A percentile compares a stretch with the other conserved stretches of the same genome.
phyloP scores from a whole-genome alignment of 2,888 invertebrate species.

The Meiosimyza platycephala region DNA sequence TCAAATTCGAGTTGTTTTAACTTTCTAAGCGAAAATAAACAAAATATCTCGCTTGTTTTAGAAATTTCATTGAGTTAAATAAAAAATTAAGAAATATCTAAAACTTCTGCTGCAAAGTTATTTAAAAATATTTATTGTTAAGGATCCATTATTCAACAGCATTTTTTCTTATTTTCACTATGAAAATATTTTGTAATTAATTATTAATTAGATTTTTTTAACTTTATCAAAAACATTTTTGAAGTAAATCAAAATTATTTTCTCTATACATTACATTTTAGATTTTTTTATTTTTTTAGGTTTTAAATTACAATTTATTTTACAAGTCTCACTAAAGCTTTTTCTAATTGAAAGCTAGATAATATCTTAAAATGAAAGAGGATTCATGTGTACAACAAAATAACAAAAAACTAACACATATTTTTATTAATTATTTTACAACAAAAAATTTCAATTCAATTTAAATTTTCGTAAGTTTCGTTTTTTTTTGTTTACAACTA shows the following conservation, averaged over 20 bases:
- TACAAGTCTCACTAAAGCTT: slow-evolving; percentile 36
- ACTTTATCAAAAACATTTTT: slow-evolving; percentile 10
- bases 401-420: slow-evolving; percentile 34
- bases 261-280: slow-evolving; percentile 26
- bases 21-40: not conserved
- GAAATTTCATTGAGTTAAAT: too few relatives aligned
- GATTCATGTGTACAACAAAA: slow-evolving; percentile 25
- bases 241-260: not conserved
- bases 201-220: not conserved
- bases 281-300: slow-evolving; percentile 32
- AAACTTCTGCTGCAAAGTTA: too few relatives aligned
- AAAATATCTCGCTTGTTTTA: too few relatives aligned
- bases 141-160: slow-evolving; percentile 25
- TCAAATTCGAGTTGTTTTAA: slow-evolving; percentile 12
- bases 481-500: slow-evolving; percentile 4
- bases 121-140: not conserved
- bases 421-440: slow-evolving; percentile 30
- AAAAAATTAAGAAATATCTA: too few relatives aligned
- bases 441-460: slow-evolving; percentile 29
- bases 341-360: not conserved
- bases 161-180: not conserved
- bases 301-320: slow-evolving; percentile 44
- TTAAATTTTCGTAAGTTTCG: slow-evolving; percentile 20
- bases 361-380: slow-evolving; percentile 6
- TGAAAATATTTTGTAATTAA: slow-evolving; percentile 5